A percentile compares a stretch with the other conserved stretches of the same genome.
These are phyloP conservation scores for Netelia melanura DNA, from an alignment of 2,888 invertebrate genomes.

Conservation along the genomic window DNA sequence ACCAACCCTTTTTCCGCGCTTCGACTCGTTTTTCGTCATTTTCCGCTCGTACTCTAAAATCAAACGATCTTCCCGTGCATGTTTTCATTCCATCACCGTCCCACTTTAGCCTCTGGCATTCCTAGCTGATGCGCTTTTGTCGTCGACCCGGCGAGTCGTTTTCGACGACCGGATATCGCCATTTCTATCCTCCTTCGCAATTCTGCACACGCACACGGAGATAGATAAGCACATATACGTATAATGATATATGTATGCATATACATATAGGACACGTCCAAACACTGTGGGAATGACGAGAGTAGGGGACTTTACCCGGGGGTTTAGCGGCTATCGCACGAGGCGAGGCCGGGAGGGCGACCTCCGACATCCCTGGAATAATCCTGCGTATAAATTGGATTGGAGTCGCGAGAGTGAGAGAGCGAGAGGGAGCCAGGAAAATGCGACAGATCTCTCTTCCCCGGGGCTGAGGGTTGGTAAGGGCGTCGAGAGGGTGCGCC, in stretches of 20 bases:
- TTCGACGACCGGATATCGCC: conserved; percentile 52
- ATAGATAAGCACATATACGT: background rate
- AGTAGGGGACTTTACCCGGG: background rate
- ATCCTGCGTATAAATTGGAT: conserved; percentile 84
- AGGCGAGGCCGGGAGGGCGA: conserved; percentile 56
- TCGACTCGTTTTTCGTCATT: background rate
- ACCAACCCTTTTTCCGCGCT: background rate
- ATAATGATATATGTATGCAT: background rate
- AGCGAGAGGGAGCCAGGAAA: conserved; percentile 49
- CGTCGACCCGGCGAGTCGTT: conserved; percentile 28
- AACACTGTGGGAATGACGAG: background rate
- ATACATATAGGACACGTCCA: background rate
- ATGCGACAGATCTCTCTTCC: conserved; percentile 63
- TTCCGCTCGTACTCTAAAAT: conserved; percentile 14
- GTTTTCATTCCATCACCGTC: conserved; percentile 65
- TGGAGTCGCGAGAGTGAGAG: conserved; percentile 74
- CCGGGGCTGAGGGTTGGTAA: conserved; percentile 31
- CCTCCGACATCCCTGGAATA: conserved; percentile 77
- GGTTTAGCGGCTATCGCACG: conserved; percentile 46
- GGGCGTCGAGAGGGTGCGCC: conserved; percentile 40
- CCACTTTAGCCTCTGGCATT: conserved; percentile 43
- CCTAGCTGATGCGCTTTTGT: conserved; percentile 5
- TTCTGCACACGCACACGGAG: conserved; percentile 24
- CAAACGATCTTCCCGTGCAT: conserved; percentile 46
- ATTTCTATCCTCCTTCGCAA: conserved; percentile 49